A percentile compares a stretch with the other conserved stretches of the same genome.
These are phyloP conservation scores for Limnephilus marmoratus DNA, from an alignment of 2,888 invertebrate species.

Conservation along the genomic window DNA sequence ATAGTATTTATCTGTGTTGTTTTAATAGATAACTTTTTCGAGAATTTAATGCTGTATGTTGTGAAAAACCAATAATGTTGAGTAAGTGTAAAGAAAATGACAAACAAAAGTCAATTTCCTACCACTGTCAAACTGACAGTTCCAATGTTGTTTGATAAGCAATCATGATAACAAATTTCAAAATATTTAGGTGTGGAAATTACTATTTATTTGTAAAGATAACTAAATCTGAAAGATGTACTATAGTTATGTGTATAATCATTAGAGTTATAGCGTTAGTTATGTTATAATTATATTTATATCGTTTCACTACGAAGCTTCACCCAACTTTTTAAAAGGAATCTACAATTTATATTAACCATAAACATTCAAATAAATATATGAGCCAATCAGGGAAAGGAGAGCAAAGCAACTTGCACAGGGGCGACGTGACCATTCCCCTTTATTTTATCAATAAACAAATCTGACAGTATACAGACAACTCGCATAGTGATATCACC, in stretches of 20 bases:
- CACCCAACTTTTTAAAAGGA: neutral
- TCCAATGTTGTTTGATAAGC: too few species aligned
- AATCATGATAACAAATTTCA: too few species aligned
- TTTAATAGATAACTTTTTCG: neutral
- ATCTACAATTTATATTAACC: neutral
- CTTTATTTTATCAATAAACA: too few species aligned
- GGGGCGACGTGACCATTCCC: too few species aligned
- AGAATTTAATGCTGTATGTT: neutral
- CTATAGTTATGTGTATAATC: neutral
- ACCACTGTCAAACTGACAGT: neutral
- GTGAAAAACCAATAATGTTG: neutral
- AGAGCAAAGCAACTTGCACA: too few species aligned
- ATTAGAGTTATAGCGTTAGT: neutral
- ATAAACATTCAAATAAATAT: too few species aligned
- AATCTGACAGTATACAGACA: too few species aligned
- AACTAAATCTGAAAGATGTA: too few species aligned
- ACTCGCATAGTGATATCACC: too few species aligned
- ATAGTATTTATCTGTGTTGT: neutral
- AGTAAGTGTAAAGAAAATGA: neutral
- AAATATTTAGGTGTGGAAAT: too few species aligned
- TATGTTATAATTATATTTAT: neutral
- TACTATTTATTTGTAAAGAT: neutral
- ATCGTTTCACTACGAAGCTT: neutral
- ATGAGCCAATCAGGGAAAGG: too few species aligned
- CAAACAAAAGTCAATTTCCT: neutral